Base-by-base conservation (phyloP, 1,140 invertebrate species). In the Bombyx mori region DNA sequence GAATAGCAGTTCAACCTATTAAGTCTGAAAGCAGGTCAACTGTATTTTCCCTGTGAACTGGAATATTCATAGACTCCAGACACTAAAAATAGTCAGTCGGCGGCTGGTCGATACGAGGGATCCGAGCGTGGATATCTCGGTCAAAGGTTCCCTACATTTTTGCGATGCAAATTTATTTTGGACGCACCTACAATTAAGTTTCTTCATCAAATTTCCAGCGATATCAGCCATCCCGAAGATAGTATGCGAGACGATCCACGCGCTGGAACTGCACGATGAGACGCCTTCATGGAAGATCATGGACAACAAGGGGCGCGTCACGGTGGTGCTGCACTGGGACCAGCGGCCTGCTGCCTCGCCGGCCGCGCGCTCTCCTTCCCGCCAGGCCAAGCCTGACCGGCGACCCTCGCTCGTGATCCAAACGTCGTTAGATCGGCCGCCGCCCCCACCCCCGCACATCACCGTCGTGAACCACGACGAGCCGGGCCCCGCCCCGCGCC, bases 221-320 rank as follows among this genome's bases (percentile, higher is more conserved):
- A 96, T 98, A 90, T 95, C 95, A 81, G 95, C 96, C 71, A 97
- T 98, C 70, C 96, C 96, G 68, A 95, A 96, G 90, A 97, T 98
- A 91, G 96, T 98, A 82, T 97, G 96, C 91, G 96, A 97, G 89
- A 96, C 96, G 71, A 97, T 97, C 74, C 95, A 97, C 90, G 95
- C 95, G 58, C 89, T 97, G 89, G 95, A 97, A 86, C 89, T 97
- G 75, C 95, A 97, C 89, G 94, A 97, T 95, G 96, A 97, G 88
- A 95, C 95, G 76, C 95, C 96, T 71, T 96, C 95, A 88, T 98
- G 96, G 96, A 97, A 97, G 89, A 97, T 97, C 90, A 97, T 97
- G 94, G 96, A 97, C 91, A 96, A 96, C 91, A 95, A 96, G 89
- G 95, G 95, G 76, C 92, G 95, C 81, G 94, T 97, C 88, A 97